Conservation (phyloP, 2,797 vertebrate species). For the Psittacula echo region DNA sequence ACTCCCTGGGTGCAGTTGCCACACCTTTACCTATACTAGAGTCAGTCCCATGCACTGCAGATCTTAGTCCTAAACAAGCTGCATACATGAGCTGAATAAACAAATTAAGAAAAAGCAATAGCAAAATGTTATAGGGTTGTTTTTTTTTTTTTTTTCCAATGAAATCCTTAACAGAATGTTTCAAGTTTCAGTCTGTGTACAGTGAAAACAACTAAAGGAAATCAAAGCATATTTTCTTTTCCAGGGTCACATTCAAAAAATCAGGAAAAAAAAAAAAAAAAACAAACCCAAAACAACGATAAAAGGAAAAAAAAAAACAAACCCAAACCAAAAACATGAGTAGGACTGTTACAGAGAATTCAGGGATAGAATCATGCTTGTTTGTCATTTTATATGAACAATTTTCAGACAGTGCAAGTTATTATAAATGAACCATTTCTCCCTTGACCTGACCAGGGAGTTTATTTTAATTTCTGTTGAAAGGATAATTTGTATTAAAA, state of each 20-base stretch:
- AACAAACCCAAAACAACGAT: background rate
- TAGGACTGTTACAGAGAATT: background rate
- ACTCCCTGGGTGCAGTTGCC: background rate
- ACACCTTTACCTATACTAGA: background rate
- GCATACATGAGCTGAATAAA: background rate
- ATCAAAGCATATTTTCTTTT: background rate
- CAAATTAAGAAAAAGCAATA: background rate
- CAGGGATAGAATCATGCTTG: background rate
- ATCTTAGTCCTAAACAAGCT: background rate
- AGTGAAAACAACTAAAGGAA: background rate
- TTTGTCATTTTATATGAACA: background rate
- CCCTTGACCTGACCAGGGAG: background rate
- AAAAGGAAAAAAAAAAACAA: background rate
- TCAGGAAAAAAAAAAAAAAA: background rate
- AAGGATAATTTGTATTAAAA: background rate
- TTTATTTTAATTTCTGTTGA: background rate
- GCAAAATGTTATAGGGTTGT: background rate
- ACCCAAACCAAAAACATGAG: accelerated
- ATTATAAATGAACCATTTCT: background rate
- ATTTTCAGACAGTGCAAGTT: background rate
- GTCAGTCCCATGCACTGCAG: background rate
- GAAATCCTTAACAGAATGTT: background rate
- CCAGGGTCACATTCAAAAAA: background rate
- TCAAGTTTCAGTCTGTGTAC: background rate
- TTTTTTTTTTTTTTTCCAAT: background rate